Evolutionary conservation across 2,888 invertebrate genomes (phyloP).

Genomic region (Orchestes rusci): DNA sequence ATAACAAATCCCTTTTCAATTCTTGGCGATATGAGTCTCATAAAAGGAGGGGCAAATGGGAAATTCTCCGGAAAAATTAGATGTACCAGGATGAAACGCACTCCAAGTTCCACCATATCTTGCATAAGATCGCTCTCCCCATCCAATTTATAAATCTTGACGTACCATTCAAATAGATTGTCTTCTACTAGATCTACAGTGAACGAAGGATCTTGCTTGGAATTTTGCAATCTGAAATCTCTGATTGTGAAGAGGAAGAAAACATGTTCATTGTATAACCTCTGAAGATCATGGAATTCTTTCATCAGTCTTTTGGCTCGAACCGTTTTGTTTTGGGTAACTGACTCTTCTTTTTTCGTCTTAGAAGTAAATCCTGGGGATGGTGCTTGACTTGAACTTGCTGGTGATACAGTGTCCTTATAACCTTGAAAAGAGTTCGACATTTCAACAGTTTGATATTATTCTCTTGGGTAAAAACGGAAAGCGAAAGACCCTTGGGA

Average conservation of each 20-base stretch:
- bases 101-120: slow-evolving; percentile 71
- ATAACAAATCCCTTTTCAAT: slow-evolving; percentile 75
- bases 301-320: slow-evolving; percentile 79
- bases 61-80: slow-evolving; percentile 82
- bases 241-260: neutral
- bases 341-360: slow-evolving; percentile 37
- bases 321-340: slow-evolving; percentile 53
- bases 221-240: slow-evolving; percentile 53
- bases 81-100: slow-evolving; percentile 69
- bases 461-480: too few relatives aligned
- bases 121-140: slow-evolving; percentile 75
- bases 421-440: slow-evolving; percentile 30
- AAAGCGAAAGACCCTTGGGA: too few relatives aligned
- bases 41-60: slow-evolving; percentile 82
- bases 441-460: neutral
- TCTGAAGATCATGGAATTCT: slow-evolving; percentile 72
- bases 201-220: slow-evolving; percentile 65
- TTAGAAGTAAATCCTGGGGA: slow-evolving; percentile 37
- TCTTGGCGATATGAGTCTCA: slow-evolving; percentile 56
- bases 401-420: slow-evolving; percentile 41
- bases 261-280: slow-evolving; percentile 8
- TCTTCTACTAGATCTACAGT: slow-evolving; percentile 80
- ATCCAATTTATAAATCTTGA: slow-evolving; percentile 73
- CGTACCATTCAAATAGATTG: slow-evolving; percentile 84
- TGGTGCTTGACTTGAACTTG: slow-evolving; percentile 37